phyloP scores from a whole-genome alignment of 2,888 invertebrate species.

The Pristionchus entomophagus region DNA sequence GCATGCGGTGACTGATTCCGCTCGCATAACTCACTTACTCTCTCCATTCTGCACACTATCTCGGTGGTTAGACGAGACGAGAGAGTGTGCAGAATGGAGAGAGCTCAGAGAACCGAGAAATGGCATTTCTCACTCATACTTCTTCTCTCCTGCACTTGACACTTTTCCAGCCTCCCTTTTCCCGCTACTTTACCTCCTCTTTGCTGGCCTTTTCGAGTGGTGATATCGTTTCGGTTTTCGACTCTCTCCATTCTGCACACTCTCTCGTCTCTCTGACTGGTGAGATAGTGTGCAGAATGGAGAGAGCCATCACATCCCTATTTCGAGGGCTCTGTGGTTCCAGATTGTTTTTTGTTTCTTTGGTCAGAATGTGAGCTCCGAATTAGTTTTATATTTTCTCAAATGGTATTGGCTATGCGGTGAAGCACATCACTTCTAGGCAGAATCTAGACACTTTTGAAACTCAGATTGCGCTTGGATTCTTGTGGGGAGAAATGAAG shows the following conservation, averaged over 20 bases:
- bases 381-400: too few species aligned
- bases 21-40: background rate
- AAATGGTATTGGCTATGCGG: background rate
- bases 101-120: background rate
- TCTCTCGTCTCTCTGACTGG: background rate
- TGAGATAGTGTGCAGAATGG: background rate
- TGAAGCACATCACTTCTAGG: background rate
- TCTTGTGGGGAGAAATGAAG: too few species aligned
- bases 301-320: background rate
- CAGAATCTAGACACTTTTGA: too few species aligned
- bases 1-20: background rate
- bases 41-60: background rate
- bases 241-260: background rate
- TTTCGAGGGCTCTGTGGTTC: too few species aligned
- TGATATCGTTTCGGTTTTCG: background rate
- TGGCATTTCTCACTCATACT: background rate
- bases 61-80: background rate
- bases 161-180: background rate
- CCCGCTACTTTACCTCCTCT: background rate
- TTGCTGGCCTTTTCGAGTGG: background rate
- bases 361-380: too few species aligned
- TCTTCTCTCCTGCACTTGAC: background rate
- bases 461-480: too few species aligned
- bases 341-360: too few species aligned
- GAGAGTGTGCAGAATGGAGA: background rate